Base-by-base conservation (phyloP, 2,888 invertebrate species). In the Nasonia oneida region DNA sequence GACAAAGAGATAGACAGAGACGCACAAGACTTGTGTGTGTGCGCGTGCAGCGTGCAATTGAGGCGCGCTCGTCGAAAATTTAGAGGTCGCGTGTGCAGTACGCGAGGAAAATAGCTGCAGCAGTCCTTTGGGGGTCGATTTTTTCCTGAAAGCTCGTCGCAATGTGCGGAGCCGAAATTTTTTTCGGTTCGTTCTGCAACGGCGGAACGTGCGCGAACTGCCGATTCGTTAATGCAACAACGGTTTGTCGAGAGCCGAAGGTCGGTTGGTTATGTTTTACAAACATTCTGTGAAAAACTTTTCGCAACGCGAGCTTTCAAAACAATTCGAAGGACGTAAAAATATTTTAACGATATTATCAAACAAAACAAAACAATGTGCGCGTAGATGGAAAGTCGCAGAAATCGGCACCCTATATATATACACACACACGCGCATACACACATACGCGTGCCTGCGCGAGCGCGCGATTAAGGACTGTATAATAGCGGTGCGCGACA, bases 1-100 rank as follows among this genome's bases (percentile, higher is more conserved):
- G 73, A 73, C 73, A 77, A 77, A 53, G 77, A 71, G 39, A 71
- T 29, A 42, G 57, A 77, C 29, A 42, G 42, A 83, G 42, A 47
- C 67, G 70, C 53, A 67, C 73, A 42, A n/a, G 23, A 61, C 57
- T 8, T 61, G 15, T 50, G 50, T 50, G 12, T 50, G 50, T 50
- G 15, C 6, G 57, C 6, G n/a, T n/a, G 73, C 42, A 15, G 73
- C 12, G 53, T 71, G 39, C 71, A 77, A 83, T 83, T 77, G 71
- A 76, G n/a, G 67, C 14, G 18, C 23, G 29, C 14, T 29, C 23
- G 29, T 57, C 77, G 12, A 67, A 53, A 67, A 71, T 83, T 83
- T 53, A 37, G 75, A 82, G 67, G 67, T 70, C 70, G 23, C 42
- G 64, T 14, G 12, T n/a, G n/a, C 8, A 29, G 29, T 8, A 64